Base-by-base conservation (phyloP, 2,888 invertebrate species). In the Alcis repandata region DNA sequence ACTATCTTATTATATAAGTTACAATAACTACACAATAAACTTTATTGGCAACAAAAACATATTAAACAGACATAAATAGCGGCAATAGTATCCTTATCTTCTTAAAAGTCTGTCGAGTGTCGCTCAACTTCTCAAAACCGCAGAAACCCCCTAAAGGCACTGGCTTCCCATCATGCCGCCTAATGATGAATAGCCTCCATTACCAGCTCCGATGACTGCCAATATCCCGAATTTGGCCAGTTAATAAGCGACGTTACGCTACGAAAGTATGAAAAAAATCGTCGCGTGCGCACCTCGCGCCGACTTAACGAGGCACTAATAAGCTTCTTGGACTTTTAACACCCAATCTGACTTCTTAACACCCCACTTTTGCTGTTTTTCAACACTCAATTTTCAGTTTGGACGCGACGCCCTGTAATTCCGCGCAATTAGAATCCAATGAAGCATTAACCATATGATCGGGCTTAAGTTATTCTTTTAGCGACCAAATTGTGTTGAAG, bases 331-430 rank as follows among this genome's bases (percentile, higher is more conserved):
- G 67, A 73, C 69, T 70, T 68, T 71, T 61, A 70, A 62, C 70
- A 68, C 69, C 69, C 61, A 54, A 57, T 66, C 41, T 69, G 65
- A 70, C 69, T 46, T 66, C 62, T 71, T 60, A 67, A 63, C 68
- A 68, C 65, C 43, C 20, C 33, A 51, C 8, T 62, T 64, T 62
- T 43, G 46, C 20, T 52, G 58, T 52, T 70, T 87, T 86, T 85
- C 20, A 88, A 86, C 91, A 90, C 90, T 84, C 84, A 89, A 90
- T 91, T 87, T 89, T 89, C 85, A 86, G 87, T 86, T 88, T 74
- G 10, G 74, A 76, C 79, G 71, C 69, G 53, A 75, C 68, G 76
- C 83, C 83, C 86, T 85, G 82, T 89, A 88, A 91, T 91, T 88
- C 82, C 51, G 76, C 77, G 68, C 78, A 84, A 89, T 90, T 88